Conservation (phyloP, 2,888 invertebrate genomes). For the Drosophila aldrichi region DNA sequence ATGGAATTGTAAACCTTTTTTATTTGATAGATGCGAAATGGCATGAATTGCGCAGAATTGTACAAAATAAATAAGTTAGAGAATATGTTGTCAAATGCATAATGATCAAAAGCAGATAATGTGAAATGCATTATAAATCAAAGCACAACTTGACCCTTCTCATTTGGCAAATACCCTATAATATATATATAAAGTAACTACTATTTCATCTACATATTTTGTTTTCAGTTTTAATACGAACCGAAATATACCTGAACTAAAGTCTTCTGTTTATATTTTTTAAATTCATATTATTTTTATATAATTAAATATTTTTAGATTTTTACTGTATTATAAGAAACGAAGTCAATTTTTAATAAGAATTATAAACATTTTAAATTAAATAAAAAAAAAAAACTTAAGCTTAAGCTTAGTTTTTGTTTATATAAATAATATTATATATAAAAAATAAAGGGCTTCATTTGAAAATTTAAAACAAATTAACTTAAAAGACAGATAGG, state of each 20-base stretch:
- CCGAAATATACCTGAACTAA: background rate
- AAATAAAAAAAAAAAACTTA: background rate
- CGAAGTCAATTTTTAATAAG: background rate
- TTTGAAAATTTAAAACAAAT: too few species aligned
- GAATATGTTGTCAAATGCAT: slow-evolving; percentile 22
- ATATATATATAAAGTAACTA: background rate
- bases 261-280: background rate
- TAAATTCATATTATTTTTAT: background rate
- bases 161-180: background rate
- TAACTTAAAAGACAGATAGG: background rate
- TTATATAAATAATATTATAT: background rate
- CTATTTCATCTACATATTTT: background rate
- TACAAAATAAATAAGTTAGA: slow-evolving; percentile 52
- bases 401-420: background rate
- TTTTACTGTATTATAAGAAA: background rate
- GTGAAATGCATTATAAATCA: background rate
- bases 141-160: background rate
- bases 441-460: background rate
- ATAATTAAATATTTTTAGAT: background rate
- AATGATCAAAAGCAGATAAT: slow-evolving; percentile 15
- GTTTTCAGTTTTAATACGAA: too few species aligned
- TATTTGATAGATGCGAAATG: slow-evolving; percentile 69
- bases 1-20: slow-evolving; percentile 89
- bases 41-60: slow-evolving; percentile 66
- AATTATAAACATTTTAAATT: background rate